A percentile compares a stretch with the other conserved stretches of the same genome.
These are phyloP conservation scores for Oreamnos americanus DNA, from an alignment of 2,113 vertebrate species.

Conservation along the genomic window DNA sequence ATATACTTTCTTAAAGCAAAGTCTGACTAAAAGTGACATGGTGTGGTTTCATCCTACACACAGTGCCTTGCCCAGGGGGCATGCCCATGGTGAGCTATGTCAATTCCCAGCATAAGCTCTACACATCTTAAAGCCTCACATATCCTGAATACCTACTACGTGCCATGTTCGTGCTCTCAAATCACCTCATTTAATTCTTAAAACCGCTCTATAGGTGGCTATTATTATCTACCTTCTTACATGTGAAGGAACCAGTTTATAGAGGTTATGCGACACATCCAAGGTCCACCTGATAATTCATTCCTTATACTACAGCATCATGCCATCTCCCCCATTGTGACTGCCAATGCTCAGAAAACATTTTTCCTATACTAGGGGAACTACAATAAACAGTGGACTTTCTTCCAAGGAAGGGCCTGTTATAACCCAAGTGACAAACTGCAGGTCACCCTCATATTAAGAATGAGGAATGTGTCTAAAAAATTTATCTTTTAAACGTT, in stretches of 20 bases:
- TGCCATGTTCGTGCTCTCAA: neutral
- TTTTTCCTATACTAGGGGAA: neutral
- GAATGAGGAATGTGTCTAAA: conserved; percentile 39
- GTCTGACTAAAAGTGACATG: neutral
- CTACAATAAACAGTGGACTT: neutral
- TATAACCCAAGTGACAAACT: conserved; percentile 40
- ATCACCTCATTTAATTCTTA: conserved; percentile 30
- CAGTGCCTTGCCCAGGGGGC: neutral
- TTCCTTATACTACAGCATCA: neutral
- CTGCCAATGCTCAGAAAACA: neutral
- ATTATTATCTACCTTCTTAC: conserved; percentile 14
- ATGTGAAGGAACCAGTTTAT: conserved; percentile 4
- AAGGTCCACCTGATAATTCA: neutral
- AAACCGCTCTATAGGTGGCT: neutral
- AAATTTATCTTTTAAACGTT: conserved; percentile 57
- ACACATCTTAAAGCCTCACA: neutral
- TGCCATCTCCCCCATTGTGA: neutral
- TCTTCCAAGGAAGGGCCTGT: neutral
- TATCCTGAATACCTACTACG: neutral
- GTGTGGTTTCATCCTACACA: neutral
- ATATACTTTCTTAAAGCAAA: conserved; percentile 5
- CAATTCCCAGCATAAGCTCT: neutral
- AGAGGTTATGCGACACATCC: neutral
- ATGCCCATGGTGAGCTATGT: neutral
- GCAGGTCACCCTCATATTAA: conserved; percentile 16